Base-by-base conservation (phyloP, 2,113 vertebrate genomes). In the Proterorhinus semilunaris region DNA sequence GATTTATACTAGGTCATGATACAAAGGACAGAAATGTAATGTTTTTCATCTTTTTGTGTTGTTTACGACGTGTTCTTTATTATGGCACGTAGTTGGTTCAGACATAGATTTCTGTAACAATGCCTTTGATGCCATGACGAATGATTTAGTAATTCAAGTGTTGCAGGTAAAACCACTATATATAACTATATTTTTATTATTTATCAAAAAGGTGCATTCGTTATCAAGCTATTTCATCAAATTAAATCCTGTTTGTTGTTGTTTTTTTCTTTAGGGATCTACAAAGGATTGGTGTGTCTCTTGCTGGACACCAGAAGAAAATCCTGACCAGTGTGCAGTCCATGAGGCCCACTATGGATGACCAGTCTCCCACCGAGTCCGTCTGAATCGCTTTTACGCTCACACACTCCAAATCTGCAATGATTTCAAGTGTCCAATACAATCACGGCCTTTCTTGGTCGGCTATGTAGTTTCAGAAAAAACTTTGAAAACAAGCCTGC, bases 261-360 rank as follows among this genome's bases (percentile, higher is more conserved):
- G 27, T 36, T 36, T 3, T 36, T 36, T 10, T 10, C 91, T 27
- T 55, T 27, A 99, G 98, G 89, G 97, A 99, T 75, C 94, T 99
- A 65, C 92, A 96, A 87, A 95, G 94, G 94, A 96, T 99, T 80
- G 98, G 96, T 0, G 94, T 99, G 74, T 95, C 94, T 71, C 88
- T 99, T 71, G 96, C 96, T 9, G 96, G 97, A 83, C 98, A 99
- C 89, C 98, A 99, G 92, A 99, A 98, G 93, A 99, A 99, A 89
- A 97, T 99, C 80, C 91, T 99, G 82, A 98, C 95, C 91, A 98
- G 97, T 8, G 94, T 98, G n/a, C 95, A 98, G 87, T 94, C 94
- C 3, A 97, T 98, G 95, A 94, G 94, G 85, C 92, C 92, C 80
- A 94, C 95, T 85, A 90, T 90, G 76, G 96, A 93, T 82, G 96